Evolutionary conservation across 2,797 vertebrate genomes (phyloP).

Genomic region (Sebastes diaconus): DNA sequence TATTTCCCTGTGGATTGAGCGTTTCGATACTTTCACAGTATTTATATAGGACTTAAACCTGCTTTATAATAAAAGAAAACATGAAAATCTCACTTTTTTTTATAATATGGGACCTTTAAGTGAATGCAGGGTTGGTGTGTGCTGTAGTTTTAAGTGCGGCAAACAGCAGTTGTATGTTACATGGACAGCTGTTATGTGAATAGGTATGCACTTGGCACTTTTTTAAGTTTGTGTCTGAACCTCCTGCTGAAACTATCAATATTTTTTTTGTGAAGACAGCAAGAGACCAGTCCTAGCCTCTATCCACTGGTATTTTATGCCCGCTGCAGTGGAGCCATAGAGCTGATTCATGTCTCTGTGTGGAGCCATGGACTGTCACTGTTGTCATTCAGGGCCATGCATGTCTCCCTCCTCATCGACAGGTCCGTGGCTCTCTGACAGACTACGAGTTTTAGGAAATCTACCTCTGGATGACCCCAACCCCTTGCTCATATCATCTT

Average conservation of each 20-base stretch:
- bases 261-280: neutral
- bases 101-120: too few relatives aligned
- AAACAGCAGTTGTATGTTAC: neutral
- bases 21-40: too few relatives aligned
- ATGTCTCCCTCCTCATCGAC: conserved; percentile 33
- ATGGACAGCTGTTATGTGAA: neutral
- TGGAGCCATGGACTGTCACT: conserved; percentile 23
- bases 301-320: conserved; percentile 13
- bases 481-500: conserved; percentile 48
- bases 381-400: conserved; percentile 59
- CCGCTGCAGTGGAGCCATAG: conserved; percentile 9
- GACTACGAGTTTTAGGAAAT: conserved; percentile 55
- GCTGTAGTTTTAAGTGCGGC: neutral
- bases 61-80: too few relatives aligned
- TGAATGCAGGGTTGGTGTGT: neutral
- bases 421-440: conserved; percentile 41
- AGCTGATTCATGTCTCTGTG: conserved; percentile 42
- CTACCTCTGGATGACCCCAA: conserved; percentile 68
- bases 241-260: neutral
- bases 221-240: neutral
- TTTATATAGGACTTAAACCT: too few relatives aligned
- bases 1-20: too few relatives aligned
- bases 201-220: neutral
- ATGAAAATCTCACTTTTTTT: too few relatives aligned
- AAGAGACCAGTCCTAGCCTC: neutral